A percentile compares a stretch with the other conserved stretches of the same genome.
Evolutionary conservation across 2,797 vertebrate genomes (phyloP).

Genomic region (Oreochromis mossambicus): DNA sequence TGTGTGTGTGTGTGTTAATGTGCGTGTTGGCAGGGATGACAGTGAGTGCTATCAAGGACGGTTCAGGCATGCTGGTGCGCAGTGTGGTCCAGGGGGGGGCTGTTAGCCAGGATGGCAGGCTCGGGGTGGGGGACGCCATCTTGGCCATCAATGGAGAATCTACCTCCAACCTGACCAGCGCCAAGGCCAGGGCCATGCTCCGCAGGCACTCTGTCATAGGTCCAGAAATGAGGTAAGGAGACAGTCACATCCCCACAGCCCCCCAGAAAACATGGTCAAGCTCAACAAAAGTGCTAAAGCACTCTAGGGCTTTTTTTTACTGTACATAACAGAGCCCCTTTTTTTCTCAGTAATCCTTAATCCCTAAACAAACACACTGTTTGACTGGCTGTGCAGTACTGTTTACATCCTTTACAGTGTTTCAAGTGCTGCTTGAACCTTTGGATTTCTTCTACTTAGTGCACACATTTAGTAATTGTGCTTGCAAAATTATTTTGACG

Average conservation of each 20-base stretch:
- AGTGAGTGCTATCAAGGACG: conserved; percentile 91
- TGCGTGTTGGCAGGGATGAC: conserved; percentile 85
- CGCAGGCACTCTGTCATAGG: conserved; percentile 91
- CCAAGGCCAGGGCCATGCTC: conserved; percentile 89
- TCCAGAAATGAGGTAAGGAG: conserved; percentile 88
- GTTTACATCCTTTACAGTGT: neutral
- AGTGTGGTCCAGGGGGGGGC: conserved; percentile 90
- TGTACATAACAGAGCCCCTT: neutral
- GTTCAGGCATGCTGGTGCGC: conserved; percentile 90
- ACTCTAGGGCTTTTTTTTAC: neutral
- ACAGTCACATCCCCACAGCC: neutral
- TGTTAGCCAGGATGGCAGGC: conserved; percentile 89
- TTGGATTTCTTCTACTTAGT: neutral
- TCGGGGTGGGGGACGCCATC: conserved; percentile 89
- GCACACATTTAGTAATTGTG: neutral
- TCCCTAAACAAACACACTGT: neutral
- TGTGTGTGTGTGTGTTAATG: conserved; percentile 31
- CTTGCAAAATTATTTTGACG: neutral
- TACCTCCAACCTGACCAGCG: conserved; percentile 82
- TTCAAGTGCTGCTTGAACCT: neutral
- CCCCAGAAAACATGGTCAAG: neutral
- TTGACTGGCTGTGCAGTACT: neutral
- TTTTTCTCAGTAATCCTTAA: neutral
- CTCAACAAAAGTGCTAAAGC: neutral
- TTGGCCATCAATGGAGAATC: conserved; percentile 89